Evolutionary conservation across 2,888 invertebrate species (phyloP).

Genomic region (Ophion ventricosus): DNA sequence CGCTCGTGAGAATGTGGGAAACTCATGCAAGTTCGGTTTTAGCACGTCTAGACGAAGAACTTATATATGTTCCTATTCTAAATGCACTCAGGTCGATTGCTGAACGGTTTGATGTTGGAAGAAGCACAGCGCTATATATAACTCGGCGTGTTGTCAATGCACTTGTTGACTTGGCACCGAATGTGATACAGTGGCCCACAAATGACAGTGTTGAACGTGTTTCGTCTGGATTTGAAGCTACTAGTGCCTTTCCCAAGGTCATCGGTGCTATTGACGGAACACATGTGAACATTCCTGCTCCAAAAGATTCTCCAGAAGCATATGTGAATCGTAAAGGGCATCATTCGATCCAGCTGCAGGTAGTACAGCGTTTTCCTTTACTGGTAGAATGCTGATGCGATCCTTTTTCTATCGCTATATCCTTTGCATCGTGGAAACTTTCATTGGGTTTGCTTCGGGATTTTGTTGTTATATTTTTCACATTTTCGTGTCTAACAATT

Average conservation of each 20-base stretch:
- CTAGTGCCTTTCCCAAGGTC: slow-evolving; percentile 23
- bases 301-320: slow-evolving; percentile 30
- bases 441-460: neutral
- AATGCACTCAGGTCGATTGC: slow-evolving; percentile 11
- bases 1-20: slow-evolving; percentile 6
- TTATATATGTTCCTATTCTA: slow-evolving; percentile 11
- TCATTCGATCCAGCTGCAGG: slow-evolving; percentile 65
- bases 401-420: neutral
- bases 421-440: neutral
- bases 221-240: slow-evolving; percentile 24
- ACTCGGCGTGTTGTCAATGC: slow-evolving; percentile 61
- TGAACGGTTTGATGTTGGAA: slow-evolving; percentile 66
- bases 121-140: slow-evolving; percentile 61
- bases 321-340: slow-evolving; percentile 65
- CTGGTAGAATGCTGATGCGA: neutral
- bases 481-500: slow-evolving; percentile 8
- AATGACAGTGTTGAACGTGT: slow-evolving; percentile 18
- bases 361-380: slow-evolving; percentile 11
- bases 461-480: neutral
- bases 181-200: slow-evolving; percentile 68
- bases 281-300: slow-evolving; percentile 57
- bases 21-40: slow-evolving; percentile 2
- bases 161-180: slow-evolving; percentile 49
- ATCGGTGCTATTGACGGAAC: slow-evolving; percentile 68
- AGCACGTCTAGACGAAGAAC: slow-evolving; percentile 12